Evolutionary conservation across 1,140 invertebrate genomes (phyloP), one percentile per base, ranked within the genome.

Genomic region (Drosophila mojavensis): DNA sequence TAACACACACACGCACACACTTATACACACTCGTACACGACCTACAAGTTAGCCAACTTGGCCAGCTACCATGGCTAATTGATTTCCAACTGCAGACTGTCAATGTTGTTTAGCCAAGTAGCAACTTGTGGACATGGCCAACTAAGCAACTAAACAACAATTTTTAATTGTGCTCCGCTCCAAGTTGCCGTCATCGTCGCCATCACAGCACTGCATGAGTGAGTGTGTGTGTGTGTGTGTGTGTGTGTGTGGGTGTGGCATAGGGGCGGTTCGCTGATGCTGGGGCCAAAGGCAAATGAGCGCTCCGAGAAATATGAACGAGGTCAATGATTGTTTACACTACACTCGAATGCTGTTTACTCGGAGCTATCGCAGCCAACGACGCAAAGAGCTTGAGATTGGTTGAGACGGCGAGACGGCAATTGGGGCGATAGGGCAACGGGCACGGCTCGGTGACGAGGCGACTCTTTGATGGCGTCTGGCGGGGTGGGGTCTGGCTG

Each of bases 321-420:
- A 90, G 86, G 86, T 90, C 88, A 91, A 88, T 90, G 83, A 89
- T 90, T 90, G 86, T 90, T 90, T 90, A 90, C 88, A 91, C 83
- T 88, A 86, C 83, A 81, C 83, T 86, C 84, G 84, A 86, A 86
- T 89, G 76, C 79, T 86, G 83, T 89, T 86, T 85, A 85, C 82
- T 76, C 75, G 75, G 41, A 66, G 70, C 63, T 20, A 68, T n/a
- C 56, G 43, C 28, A 60, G 56, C 41, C 20, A 61, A 20, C 58
- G 26, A 47, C 15, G 60, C 43, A 48, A 17, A 50, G 20, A 5
- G 53, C 15, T 48, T 20, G 26, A 24, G 56, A 47, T 41, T 39
- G 53, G 51, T 9, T 5, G 47, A 47, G 69, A 65, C 53, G 39
- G 41, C 33, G 65, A 41, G 65, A 54, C 47, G 39, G 15, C 62